Evolutionary conservation across 2,797 vertebrate species (phyloP).

Genomic region (Amazona finschi): DNA sequence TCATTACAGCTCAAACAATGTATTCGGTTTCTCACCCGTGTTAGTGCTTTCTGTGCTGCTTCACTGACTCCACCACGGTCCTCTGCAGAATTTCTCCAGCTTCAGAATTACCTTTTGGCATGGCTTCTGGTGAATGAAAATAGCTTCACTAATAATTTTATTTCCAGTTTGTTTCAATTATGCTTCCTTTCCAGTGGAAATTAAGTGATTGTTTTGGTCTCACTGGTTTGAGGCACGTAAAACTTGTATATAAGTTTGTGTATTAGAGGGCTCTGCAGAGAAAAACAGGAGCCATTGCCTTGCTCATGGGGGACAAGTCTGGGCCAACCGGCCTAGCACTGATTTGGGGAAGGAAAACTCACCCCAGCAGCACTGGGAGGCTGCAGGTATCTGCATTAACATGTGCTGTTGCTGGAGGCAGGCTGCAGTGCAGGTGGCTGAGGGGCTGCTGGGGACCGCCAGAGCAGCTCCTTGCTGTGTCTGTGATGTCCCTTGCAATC

Average conservation of each 20-base stretch:
- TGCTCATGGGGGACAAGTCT: neutral
- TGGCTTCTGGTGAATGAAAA: neutral
- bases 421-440: neutral
- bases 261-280: neutral
- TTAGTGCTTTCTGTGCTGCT: neutral
- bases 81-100: neutral
- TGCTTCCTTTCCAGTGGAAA: conserved; percentile 1
- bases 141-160: conserved; percentile 23
- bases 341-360: neutral
- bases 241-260: neutral
- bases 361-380: accelerated
- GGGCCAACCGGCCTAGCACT: neutral
- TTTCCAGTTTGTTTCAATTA: conserved; percentile 50
- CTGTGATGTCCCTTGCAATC: neutral
- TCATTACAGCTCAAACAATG: neutral
- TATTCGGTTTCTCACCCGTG: neutral
- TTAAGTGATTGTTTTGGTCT: neutral
- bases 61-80: neutral
- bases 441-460: neutral
- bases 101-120: conserved; percentile 47
- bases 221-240: neutral
- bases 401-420: accelerated
- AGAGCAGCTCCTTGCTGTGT: accelerated
- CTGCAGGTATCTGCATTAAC: neutral
- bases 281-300: neutral